These are phyloP conservation scores for Fukomys damarensis DNA, from an alignment of 2,113 vertebrate species.

Conservation along the genomic window DNA sequence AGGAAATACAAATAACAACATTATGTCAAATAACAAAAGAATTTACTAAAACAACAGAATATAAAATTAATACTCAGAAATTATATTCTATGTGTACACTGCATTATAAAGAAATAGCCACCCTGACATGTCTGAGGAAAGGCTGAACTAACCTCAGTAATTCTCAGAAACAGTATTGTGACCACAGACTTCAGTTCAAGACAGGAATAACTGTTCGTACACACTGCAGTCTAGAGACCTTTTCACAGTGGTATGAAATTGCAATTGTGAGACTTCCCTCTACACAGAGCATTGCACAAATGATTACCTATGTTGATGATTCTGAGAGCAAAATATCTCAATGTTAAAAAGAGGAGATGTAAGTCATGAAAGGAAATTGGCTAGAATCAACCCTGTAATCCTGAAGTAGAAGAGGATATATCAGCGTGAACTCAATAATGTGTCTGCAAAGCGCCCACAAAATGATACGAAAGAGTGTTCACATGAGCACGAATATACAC, in stretches of 20 bases:
- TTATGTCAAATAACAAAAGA: neutral
- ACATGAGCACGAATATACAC: neutral
- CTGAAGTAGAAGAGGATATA: neutral
- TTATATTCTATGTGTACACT: neutral
- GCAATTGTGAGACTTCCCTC: neutral
- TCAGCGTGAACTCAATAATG: neutral
- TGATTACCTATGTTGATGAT: neutral
- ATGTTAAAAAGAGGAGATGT: neutral
- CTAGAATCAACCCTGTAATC: neutral
- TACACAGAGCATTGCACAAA: neutral
- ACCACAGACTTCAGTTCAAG: neutral
- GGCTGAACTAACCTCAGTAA: neutral
- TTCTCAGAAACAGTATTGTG: neutral
- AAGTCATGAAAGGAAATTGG: neutral
- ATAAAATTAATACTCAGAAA: neutral
- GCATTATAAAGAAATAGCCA: neutral
- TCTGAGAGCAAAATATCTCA: neutral
- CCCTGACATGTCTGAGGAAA: neutral
- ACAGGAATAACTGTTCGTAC: neutral
- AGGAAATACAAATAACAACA: neutral
- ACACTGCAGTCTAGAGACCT: neutral
- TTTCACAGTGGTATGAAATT: neutral
- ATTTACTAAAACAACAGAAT: neutral
- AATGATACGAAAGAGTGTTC: neutral
- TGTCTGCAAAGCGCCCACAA: neutral